Conservation (phyloP, 1,140 invertebrate species). For the Sinella curviseta region DNA sequence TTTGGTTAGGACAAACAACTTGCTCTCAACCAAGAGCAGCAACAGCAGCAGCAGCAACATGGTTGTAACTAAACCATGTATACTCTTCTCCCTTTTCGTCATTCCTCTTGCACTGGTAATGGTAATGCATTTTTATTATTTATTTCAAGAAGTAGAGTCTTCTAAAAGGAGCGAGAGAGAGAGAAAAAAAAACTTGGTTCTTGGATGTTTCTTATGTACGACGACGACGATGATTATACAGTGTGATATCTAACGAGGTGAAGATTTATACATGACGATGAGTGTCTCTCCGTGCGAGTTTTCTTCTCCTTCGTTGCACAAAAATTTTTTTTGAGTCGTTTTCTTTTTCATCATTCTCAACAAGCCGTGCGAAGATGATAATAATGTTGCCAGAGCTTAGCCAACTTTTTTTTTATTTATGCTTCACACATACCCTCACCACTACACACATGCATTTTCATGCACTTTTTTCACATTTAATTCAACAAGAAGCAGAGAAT, state of each 20-base stretch:
- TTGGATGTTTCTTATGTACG: not conserved
- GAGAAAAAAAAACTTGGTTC: slow-evolving; percentile 22
- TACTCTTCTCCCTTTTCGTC: not conserved
- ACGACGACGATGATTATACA: slow-evolving; percentile 33
- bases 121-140: slow-evolving; percentile 17
- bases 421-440: too few relatives aligned
- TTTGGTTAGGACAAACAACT: not conserved
- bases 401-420: not conserved
- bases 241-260: slow-evolving; percentile 45
- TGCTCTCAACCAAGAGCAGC: not conserved
- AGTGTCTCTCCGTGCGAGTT: not conserved
- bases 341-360: not conserved
- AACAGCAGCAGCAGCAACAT: not conserved
- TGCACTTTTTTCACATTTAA: not conserved
- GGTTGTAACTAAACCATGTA: not conserved
- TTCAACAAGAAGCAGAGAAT: not conserved
- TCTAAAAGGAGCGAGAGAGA: too few relatives aligned
- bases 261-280: slow-evolving; percentile 44
- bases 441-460: too few relatives aligned
- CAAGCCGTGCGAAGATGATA: not conserved
- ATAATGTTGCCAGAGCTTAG: not conserved
- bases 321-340: not conserved
- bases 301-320: not conserved
- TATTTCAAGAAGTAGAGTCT: not conserved
- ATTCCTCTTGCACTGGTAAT: not conserved